Percentiles rank a stretch among this genome's conserved stretches.
Conservation (phyloP, 1,140 invertebrate genomes). For the Whitmania pigra region DNA sequence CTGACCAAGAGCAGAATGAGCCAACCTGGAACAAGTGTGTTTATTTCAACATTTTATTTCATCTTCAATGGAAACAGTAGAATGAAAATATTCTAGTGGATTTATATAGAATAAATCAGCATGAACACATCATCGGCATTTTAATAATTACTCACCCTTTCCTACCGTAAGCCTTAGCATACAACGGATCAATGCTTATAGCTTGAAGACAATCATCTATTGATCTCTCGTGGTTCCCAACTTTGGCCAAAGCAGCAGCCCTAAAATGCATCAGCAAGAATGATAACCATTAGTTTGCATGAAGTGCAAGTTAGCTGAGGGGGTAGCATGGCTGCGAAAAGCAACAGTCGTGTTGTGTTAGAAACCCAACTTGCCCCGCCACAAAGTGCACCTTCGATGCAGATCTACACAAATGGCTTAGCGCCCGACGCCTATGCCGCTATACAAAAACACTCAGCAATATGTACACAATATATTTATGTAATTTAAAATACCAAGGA, state of each 20-base stretch:
- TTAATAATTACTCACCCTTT: conserved; percentile 19
- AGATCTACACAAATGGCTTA: too few species aligned
- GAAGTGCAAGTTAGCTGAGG: too few species aligned
- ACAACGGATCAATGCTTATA: conserved; percentile 23
- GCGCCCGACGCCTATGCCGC: too few species aligned
- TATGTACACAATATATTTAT: too few species aligned
- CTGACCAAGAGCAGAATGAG: conserved; percentile 22
- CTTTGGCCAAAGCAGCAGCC: conserved; percentile 24
- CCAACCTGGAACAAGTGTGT: conserved; percentile 17
- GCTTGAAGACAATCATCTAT: conserved; percentile 23
- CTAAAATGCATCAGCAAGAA: conserved; percentile 10
- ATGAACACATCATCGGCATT: not conserved
- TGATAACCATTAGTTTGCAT: too few species aligned
- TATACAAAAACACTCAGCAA: too few species aligned
- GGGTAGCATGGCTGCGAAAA: too few species aligned
- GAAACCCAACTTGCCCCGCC: too few species aligned
- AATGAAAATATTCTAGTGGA: not conserved
- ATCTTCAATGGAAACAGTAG: too few species aligned
- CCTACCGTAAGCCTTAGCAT: conserved; percentile 24
- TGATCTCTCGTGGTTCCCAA: conserved; percentile 19
- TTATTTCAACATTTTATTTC: too few species aligned
- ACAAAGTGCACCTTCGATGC: too few species aligned
- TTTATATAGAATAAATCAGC: not conserved
- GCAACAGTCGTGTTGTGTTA: too few species aligned
- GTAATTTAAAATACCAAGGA: not conserved